Base-by-base conservation (phyloP, 1,140 invertebrate species). In the Zaprionus davidi region DNA sequence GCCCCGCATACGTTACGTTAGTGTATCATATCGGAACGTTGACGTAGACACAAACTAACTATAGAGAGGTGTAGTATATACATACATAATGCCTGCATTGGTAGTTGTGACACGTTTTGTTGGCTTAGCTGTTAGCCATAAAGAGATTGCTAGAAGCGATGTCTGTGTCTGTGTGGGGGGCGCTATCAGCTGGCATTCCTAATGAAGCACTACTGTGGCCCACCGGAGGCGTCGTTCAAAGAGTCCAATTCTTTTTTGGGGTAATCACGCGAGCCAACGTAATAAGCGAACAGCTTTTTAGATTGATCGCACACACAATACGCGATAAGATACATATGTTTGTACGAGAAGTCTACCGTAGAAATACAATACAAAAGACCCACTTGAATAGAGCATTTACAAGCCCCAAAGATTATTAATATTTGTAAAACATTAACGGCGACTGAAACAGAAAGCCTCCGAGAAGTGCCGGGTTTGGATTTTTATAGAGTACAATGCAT, bases 91-190 rank as follows among this genome's bases (percentile, higher is more conserved):
- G 46, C 7, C 36, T 38, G 28, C 59, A 57, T 74, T 49, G 55
- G 38, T 64, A 65, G 34, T 74, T 44, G 64, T 62, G 71, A 64
- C 76, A 78, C 71, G 71, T 78, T 78, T 75, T 41, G 62, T 67
- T 62, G 67, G 72, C 60, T 76, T 75, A 70, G 60, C 20, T 31
- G 41, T 26, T 26, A 26, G 38, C 38, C 59, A 67, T 38, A 68
- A n/a, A 60, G 15, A 44, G 41, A 44, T 26, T n/a, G 5, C 59
- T 26, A 17, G 44, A 9, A 31, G 11, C 26, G 9, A 46, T 31
- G 24, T n/a, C 11, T 26, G 9, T 34, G 17, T 49, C 11, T 36
- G 51, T 55, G 15, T 51, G 44, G 17, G 46, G 46, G 38, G 26
- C 41, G 53, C 41, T 68, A 68, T 68, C 65, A 68, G 38, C 15